These are phyloP conservation scores for Ptilorrhoa leucosticta DNA, from an alignment of 2,113 vertebrate genomes.

Conservation along the genomic window DNA sequence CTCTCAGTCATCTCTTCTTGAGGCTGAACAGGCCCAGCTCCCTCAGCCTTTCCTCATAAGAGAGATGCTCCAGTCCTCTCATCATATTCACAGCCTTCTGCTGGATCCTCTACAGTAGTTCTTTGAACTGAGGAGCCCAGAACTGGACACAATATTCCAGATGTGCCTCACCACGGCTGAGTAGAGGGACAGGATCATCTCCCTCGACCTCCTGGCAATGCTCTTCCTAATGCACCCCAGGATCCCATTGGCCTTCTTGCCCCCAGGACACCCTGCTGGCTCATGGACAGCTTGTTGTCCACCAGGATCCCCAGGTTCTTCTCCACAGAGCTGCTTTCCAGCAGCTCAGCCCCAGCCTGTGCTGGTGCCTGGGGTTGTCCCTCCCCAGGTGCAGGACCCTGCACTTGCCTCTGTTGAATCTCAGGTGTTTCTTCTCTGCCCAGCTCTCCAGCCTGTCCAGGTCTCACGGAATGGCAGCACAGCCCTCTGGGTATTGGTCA, in stretches of 20 bases:
- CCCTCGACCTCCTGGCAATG: rapidly evolving
- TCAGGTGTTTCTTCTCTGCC: background rate
- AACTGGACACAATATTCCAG: background rate
- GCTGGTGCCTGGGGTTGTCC: background rate
- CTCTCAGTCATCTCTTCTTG: rapidly evolving
- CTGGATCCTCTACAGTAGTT: background rate
- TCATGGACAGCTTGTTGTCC: background rate
- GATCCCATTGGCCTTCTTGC: background rate
- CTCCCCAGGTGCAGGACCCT: background rate
- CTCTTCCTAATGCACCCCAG: background rate
- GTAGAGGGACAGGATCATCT: background rate
- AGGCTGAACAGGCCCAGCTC: background rate
- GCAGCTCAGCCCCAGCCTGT: background rate
- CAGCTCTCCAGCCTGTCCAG: background rate
- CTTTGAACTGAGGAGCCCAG: background rate
- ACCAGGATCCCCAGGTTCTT: background rate
- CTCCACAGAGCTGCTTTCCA: background rate
- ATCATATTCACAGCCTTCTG: background rate
- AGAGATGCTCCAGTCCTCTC: background rate
- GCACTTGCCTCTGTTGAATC: background rate
- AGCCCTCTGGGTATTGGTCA: background rate
- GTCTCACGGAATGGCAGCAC: background rate
- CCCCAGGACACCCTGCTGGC: background rate
- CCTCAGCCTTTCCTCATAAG: rapidly evolving
- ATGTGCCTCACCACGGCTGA: background rate